Base-by-base conservation (phyloP, 2,888 invertebrate species). In the Drosophila infuscata region DNA sequence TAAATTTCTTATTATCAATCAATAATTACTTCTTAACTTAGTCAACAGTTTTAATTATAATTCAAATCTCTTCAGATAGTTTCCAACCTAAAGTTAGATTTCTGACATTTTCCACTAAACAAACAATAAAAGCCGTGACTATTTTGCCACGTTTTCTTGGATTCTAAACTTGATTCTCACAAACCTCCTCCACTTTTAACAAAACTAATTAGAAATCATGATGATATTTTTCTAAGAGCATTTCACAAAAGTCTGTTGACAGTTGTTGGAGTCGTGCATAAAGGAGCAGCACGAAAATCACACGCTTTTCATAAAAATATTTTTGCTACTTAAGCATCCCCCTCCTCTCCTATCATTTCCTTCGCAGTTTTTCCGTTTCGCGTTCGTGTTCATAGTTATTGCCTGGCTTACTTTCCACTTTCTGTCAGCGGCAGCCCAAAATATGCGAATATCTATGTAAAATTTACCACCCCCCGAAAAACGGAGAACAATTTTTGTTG, bases 231-330 rank as follows among this genome's bases (percentile, higher is more conserved):
- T 46, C 32, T 17, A 25, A 49, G 54, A 46, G 76, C 58, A 70
- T 76, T 38, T 15, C 9, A 29, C 17, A 36, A 49, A 64, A 38
- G 60, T 64, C 57, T 29, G 61, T 54, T 71, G 59, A 72, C 61
- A 63, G 25, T 64, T 38, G 49, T 59, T 25, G 41, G 46, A 35
- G 63, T 17, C 17, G 41, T 25, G 46, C 65, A 73, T 54, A 70
- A 77, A 56, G 66, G 70, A 58, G 41, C 63, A 66, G 56, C 66
- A 58, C 54, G 66, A 73, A 74, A 76, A 73, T 76, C 70, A 68
- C 70, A 64, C 56, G 66, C 67, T 76, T 79, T 69, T 79, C 80
- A 79, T 79, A 60, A 76, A 78, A 75, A 76, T 79, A 68, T 76
- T 66, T 70, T 41, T 38, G 25, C 35, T 52, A 15, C 30, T 48